Conservation (phyloP, 2,113 vertebrate species). For the Microtus pennsylvanicus region DNA sequence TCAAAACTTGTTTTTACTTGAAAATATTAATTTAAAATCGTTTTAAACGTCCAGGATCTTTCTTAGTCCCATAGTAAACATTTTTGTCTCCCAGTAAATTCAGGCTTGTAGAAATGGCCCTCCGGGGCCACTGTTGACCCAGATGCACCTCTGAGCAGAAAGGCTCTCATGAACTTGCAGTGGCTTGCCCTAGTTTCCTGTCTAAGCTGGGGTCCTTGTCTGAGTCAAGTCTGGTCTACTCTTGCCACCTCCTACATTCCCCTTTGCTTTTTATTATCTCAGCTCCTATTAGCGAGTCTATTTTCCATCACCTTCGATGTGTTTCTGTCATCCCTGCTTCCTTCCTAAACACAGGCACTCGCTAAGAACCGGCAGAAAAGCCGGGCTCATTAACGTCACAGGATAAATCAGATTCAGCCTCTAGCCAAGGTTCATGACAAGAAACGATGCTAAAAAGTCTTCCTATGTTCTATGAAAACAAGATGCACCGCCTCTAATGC, state of each 20-base stretch:
- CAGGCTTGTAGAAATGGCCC: neutral
- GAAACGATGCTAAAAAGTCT: neutral
- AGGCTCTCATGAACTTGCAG: neutral
- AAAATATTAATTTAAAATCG: neutral
- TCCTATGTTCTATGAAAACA: slow-evolving; percentile 17
- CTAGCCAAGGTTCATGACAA: slow-evolving; percentile 28
- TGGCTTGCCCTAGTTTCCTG: neutral
- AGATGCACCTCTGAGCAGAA: neutral
- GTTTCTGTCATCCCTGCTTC: neutral
- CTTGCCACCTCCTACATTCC: neutral
- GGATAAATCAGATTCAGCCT: slow-evolving; percentile 6
- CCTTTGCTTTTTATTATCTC: neutral
- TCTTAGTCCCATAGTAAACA: neutral
- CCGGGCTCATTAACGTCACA: neutral
- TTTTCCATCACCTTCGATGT: neutral
- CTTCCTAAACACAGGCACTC: neutral
- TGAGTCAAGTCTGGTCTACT: neutral
- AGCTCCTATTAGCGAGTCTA: neutral
- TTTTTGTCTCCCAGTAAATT: neutral
- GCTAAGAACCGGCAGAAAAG: neutral
- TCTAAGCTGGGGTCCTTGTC: neutral
- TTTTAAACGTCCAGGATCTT: neutral
- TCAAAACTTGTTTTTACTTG: neutral
- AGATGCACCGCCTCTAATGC: neutral
- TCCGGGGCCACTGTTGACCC: neutral